Base-by-base conservation (phyloP, 2,113 vertebrate species). In the Psammodynastes pulverulentus region DNA sequence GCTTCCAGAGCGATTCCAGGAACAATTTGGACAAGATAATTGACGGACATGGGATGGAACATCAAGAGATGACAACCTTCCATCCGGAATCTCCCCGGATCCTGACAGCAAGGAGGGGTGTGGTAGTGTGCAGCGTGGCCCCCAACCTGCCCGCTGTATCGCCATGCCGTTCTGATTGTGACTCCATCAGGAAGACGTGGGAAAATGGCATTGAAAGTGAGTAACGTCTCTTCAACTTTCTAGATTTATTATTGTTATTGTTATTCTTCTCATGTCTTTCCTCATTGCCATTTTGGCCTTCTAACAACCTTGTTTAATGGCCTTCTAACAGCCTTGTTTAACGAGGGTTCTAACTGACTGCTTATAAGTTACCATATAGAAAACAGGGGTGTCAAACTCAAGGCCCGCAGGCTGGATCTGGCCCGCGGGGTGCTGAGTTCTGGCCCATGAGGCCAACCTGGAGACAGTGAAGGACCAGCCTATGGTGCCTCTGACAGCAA, bases 51-150 rank as follows among this genome's bases (percentile, higher is more conserved):
- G 96, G 97, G 0, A 95, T 97, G 67, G 99, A 99, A 94, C 98
- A 98, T 91, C 99, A 99, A 52, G 99, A 99, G 96, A 99, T 99
- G 99, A 99, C 98, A 9, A 99, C 99, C 0, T 99, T 99, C 89
- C 98, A 99, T 94, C 98, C 99, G 0, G 99, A 99, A 93, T 99
- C 99, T 0, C 99, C 99, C 0, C 98, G 98, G 94, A 98, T 99
- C 92, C 97, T 99, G 54, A 98, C 98, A 0, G 98, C 97, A 84
- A 97, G 98, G 88, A 97, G 98, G 2, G 99, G 99, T 0, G 98
- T 99, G 90, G 99, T 99, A 29, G 98, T 99, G 90, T 99, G 99
- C 96, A 99, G 99, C 0, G 99, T 99, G 92, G 99, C 99, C 43
- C 99, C 99, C 90, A 99, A 99, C 95, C 97, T 99, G 52, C 98